Evolutionary conservation across 2,797 vertebrate species (phyloP).

Genomic region (Eulemur mongoz): DNA sequence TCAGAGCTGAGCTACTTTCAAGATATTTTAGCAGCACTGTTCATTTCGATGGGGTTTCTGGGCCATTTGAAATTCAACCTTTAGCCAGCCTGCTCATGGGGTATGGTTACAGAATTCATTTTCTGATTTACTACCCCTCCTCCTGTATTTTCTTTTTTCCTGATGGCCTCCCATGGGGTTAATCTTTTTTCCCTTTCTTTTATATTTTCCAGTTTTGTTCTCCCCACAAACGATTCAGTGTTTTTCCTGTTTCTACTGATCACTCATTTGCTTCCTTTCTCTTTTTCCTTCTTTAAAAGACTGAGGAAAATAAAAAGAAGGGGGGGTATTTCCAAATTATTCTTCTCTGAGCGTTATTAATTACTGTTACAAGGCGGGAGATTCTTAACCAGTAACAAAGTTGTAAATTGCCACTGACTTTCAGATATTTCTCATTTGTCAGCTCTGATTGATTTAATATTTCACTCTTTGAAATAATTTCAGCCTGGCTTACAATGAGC

Average conservation of each 20-base stretch:
- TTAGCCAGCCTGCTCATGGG: constrained; percentile 66
- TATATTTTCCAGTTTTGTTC: constrained; percentile 73
- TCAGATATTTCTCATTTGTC: constrained; percentile 88
- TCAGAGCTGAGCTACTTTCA: constrained; percentile 68
- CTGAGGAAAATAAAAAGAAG: constrained; percentile 63
- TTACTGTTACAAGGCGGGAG: constrained; percentile 85
- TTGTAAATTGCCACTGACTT: constrained; percentile 88
- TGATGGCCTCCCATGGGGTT: constrained; percentile 56
- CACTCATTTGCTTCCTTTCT: constrained; percentile 70
- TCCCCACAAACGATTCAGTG: constrained; percentile 1
- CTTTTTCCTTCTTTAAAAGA: constrained; percentile 64
- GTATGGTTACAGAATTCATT: constrained; percentile 77
- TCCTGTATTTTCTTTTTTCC: constrained; percentile 77
- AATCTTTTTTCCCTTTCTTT: constrained; percentile 55
- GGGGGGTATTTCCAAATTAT: constrained; percentile 77
- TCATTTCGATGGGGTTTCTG: constrained; percentile 78
- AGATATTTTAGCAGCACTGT: constrained; percentile 77
- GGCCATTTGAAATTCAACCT: constrained; percentile 80
- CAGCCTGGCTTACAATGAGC: constrained; percentile 72
- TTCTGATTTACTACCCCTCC: constrained; percentile 78
- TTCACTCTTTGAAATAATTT: constrained; percentile 81
- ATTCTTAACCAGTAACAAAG: constrained; percentile 89
- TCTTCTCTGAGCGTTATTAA: constrained; percentile 86
- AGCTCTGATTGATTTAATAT: constrained; percentile 87
- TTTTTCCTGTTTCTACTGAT: constrained; percentile 64